These are phyloP conservation scores for Chloroceryle amazona DNA, from an alignment of 2,797 vertebrate species.

Conservation along the genomic window DNA sequence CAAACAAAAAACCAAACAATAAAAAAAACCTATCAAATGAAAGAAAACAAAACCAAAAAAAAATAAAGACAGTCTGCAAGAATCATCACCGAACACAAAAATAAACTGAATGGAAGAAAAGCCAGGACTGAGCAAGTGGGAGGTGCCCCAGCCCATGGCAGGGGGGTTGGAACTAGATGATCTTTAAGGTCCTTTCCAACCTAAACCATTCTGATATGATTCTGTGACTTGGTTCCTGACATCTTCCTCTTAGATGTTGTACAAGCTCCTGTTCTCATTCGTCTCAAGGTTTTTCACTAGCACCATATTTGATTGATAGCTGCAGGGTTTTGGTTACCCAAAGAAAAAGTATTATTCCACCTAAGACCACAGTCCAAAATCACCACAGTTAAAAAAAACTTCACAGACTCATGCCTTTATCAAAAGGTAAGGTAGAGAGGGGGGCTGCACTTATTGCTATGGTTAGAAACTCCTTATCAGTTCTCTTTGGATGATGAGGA, in stretches of 20 bases:
- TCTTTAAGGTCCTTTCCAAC: too few species aligned
- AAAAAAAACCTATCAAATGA: too few species aligned
- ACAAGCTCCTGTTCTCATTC: not conserved
- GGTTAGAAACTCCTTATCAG: not conserved
- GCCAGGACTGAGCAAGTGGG: not conserved
- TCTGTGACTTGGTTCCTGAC: not conserved
- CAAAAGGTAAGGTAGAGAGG: not conserved
- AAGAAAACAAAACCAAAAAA: too few species aligned
- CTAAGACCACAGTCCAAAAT: accelerated
- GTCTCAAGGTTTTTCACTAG: not conserved
- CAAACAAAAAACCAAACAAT: too few species aligned
- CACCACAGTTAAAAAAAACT: not conserved
- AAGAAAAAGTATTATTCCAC: not conserved
- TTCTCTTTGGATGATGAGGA: not conserved
- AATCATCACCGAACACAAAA: not conserved
- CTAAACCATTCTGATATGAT: too few species aligned
- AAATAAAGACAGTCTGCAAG: not conserved
- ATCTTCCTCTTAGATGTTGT: not conserved
- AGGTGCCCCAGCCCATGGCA: too few species aligned
- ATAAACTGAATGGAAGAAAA: not conserved
- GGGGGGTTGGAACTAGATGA: too few species aligned
- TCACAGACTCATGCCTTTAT: not conserved
- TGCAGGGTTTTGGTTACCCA: accelerated
- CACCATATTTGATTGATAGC: not conserved
- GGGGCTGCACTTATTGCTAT: not conserved